Evolutionary conservation across 2,113 vertebrate species (phyloP).

Genomic region (Dipodomys merriami): DNA sequence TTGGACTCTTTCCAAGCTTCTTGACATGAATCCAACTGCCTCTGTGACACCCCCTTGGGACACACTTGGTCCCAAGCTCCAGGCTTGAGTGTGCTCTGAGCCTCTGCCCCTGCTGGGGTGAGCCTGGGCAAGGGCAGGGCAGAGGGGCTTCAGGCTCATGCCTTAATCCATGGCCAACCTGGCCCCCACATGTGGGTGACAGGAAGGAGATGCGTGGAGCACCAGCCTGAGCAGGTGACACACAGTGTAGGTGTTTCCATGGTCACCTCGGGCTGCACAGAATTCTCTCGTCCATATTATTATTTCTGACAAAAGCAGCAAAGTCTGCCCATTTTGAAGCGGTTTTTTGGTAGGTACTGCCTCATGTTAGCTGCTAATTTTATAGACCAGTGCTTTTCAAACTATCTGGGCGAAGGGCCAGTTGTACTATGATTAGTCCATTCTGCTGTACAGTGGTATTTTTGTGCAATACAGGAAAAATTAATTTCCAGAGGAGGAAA

Average conservation of each 20-base stretch:
- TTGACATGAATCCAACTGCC: not conserved
- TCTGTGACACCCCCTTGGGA: too few relatives aligned
- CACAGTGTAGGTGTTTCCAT: not conserved
- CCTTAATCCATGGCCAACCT: not conserved
- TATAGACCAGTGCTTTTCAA: not conserved
- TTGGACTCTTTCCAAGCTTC: not conserved
- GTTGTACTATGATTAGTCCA: not conserved
- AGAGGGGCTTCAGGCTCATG: not conserved
- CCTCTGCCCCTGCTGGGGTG: not conserved
- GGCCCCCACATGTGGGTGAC: not conserved
- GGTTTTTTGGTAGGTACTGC: not conserved
- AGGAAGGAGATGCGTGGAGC: not conserved
- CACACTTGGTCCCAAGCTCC: not conserved
- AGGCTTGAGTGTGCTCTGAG: not conserved
- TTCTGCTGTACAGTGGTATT: not conserved
- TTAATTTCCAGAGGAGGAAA: not conserved
- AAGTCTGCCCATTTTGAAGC: not conserved
- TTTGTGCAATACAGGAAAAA: not conserved
- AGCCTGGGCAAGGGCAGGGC: not conserved
- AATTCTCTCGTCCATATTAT: not conserved
- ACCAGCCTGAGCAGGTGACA: not conserved
- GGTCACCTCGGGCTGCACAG: not conserved
- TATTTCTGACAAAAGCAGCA: not conserved
- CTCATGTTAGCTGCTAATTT: slow-evolving; percentile 2
- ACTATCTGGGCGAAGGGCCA: not conserved